Evolutionary conservation across 1,140 invertebrate genomes (phyloP), one percentile per base, ranked within the genome.

Genomic region (Drosophila arawakana): DNA sequence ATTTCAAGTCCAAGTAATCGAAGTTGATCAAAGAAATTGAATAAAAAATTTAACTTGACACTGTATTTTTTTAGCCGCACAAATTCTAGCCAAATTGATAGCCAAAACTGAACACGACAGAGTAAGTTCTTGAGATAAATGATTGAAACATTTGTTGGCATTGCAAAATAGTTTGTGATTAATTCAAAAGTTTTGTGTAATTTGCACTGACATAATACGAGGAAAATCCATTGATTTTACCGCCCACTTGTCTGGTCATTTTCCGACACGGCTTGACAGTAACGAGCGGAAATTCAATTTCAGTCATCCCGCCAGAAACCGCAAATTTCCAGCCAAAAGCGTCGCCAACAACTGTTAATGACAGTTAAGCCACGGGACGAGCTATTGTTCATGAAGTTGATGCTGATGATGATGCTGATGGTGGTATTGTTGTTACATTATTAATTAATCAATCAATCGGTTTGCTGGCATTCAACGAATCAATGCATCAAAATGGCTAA

Each of bases 391-490:
- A 9, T 18, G 10, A 4, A 60, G 25, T 30, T 30, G 25, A 30
- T 30, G 25, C 6, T 3, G 25, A 30, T 30, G 25, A 30, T 30
- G 25, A 30, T 30, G 9, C 35, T 59, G 4, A 6, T 46, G 46
- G n/a, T 54, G 67, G 41, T 52, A 3, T 44, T 62, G 52, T 59
- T 71, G 58, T 54, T 63, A 57, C 65, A 77, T 77, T 63, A 83
- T 88, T 86, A 83, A 86, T 86, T 80, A 88, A 88, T 82, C 65
- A 86, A 86, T 82, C 83, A 80, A 86, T 86, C 82, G 78, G 61
- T 69, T 46, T 47, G 59, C 43, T 21, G 13, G 13, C 39, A 44
- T 34, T 2, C 18, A 21, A 47, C 30, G 30, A 21, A 73, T 57
- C 74, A 52, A 71, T 60, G 46, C 49, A 61, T 57, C 70, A 43